Evolutionary conservation across 1,140 invertebrate genomes (phyloP).

Genomic region (Drosophila lacertosa): DNA sequence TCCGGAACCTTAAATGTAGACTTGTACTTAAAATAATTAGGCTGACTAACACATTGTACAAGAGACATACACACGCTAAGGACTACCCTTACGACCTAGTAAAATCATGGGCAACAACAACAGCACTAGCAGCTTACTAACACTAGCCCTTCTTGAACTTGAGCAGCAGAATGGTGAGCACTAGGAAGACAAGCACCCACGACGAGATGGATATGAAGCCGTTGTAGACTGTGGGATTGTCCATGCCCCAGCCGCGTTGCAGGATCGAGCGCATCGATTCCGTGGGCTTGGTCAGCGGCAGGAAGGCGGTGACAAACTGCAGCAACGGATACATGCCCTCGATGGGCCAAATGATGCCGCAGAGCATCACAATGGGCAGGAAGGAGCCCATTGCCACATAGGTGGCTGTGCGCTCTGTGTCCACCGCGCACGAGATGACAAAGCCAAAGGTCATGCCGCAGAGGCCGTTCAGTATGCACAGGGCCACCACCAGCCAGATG

Average conservation of each 20-base stretch:
- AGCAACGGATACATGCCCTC: conserved; percentile 93
- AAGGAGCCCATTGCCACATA: conserved; percentile 97
- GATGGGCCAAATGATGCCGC: conserved; percentile 94
- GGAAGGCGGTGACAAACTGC: conserved; percentile 90
- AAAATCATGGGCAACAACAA: conserved; percentile 63
- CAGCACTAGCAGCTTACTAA: background rate
- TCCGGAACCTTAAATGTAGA: conserved; percentile 66
- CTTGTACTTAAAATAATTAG: background rate
- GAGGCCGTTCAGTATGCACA: conserved; percentile 93
- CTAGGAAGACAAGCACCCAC: conserved; percentile 94
- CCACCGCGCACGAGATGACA: conserved; percentile 93
- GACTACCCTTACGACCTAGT: conserved; percentile 75
- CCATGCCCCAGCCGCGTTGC: conserved; percentile 93
- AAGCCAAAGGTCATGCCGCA: conserved; percentile 98
- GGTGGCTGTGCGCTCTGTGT: conserved; percentile 95
- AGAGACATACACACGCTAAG: conserved; percentile 43
- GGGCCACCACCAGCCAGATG: conserved; percentile 89
- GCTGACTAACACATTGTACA: conserved; percentile 43
- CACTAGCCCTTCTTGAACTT: conserved; percentile 92
- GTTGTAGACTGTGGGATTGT: conserved; percentile 90
- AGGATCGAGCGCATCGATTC: conserved; percentile 94
- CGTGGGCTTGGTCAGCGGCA: conserved; percentile 97
- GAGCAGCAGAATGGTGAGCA: conserved; percentile 90
- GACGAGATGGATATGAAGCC: conserved; percentile 93
- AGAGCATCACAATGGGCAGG: conserved; percentile 95